Percentiles rank a stretch among this genome's conserved stretches.
These are phyloP conservation scores for Trilocha varians DNA, from an alignment of 2,888 invertebrate species.

Conservation along the genomic window DNA sequence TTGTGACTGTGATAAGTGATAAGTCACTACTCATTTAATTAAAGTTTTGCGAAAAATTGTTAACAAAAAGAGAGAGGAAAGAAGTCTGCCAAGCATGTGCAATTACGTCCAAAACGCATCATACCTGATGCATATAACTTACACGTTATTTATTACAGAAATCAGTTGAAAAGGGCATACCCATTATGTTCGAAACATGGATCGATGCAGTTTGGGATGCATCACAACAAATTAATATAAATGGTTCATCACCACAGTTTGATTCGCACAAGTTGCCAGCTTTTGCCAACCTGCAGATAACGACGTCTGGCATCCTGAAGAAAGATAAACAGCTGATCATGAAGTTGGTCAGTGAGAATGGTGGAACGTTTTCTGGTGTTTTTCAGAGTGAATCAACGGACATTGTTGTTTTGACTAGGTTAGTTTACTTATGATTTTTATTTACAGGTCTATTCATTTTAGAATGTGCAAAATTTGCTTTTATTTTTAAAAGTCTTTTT, in stretches of 20 bases:
- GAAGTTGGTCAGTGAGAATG: slow-evolving; percentile 80
- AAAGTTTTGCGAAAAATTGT: no score
- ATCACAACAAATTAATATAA: slow-evolving; percentile 75
- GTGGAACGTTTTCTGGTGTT: slow-evolving; percentile 74
- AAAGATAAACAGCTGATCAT: slow-evolving; percentile 77
- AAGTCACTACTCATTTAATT: no score
- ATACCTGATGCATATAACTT: no score
- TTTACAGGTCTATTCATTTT: no score
- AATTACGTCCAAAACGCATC: no score
- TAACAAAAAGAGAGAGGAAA: no score
- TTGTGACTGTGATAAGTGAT: no score
- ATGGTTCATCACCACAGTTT: slow-evolving; percentile 78
- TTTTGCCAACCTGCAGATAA: slow-evolving; percentile 85
- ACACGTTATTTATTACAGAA: slow-evolving; percentile 56
- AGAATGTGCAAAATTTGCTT: no score
- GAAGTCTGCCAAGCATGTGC: no score
- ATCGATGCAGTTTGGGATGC: slow-evolving; percentile 85
- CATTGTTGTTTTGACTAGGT: slow-evolving; percentile 72
- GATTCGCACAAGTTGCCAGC: slow-evolving; percentile 73
- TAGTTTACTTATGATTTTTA: no score
- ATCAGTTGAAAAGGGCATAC: slow-evolving; percentile 78
- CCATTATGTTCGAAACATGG: slow-evolving; percentile 86
- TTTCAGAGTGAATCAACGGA: slow-evolving; percentile 70
- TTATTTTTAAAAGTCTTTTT: no score
- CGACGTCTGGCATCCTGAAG: slow-evolving; percentile 81